A percentile compares a stretch with the other conserved stretches of the same genome.
Conservation (phyloP, 1,140 invertebrate species). For the Apis mellifera region Amel_HAv3.1 CM009931.2:21075501-21076000, state of each 20-base stretch:
- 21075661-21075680: conserved; percentile 78
- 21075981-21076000: conserved; percentile 71
- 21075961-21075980: conserved; percentile 53
- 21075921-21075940: conserved; percentile 75
- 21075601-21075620: conserved; percentile 59
- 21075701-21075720: conserved; percentile 77
- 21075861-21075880: conserved; percentile 76
- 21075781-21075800: conserved; percentile 11
- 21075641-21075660: conserved; percentile 81
- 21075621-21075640: conserved; percentile 80
- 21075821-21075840: conserved; percentile 76
- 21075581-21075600: neutral
- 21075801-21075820: conserved; percentile 26
- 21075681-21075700: conserved; percentile 72
- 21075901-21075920: conserved; percentile 75
- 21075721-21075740: conserved; percentile 81
- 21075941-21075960: conserved; percentile 73
- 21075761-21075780: neutral
- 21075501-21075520: conserved; percentile 76
- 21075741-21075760: conserved; percentile 2
- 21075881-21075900: conserved; percentile 77
- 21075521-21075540: conserved; percentile 74
- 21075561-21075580: neutral
- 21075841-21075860: conserved; percentile 77
- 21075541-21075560: conserved; percentile 34